Evolutionary conservation across 2,797 vertebrate genomes (phyloP).

Genomic region (Protosalanx chinensis): DNA sequence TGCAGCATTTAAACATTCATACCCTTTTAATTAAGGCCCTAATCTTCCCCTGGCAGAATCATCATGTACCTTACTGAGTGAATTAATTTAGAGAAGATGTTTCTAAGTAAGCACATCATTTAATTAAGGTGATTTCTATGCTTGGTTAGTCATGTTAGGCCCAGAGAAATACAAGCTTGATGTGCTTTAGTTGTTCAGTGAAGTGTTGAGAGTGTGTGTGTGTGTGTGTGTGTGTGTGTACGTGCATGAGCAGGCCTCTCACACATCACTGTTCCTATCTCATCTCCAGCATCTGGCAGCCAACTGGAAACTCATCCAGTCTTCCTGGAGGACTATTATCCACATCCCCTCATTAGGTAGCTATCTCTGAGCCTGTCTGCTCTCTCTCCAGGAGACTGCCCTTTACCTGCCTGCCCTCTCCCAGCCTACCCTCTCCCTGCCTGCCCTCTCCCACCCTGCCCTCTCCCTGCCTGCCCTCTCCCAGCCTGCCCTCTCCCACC

Average conservation of each 20-base stretch:
- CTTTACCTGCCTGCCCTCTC: slow-evolving; percentile 50
- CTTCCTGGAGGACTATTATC: slow-evolving; percentile 97
- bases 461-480: background rate
- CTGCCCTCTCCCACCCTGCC: background rate
- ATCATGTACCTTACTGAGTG: slow-evolving; percentile 98
- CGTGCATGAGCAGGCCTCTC: slow-evolving; percentile 64
- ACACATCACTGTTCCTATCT: slow-evolving; percentile 87
- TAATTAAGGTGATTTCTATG: slow-evolving; percentile 99
- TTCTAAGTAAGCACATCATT: slow-evolving; percentile 99
- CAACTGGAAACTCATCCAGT: slow-evolving; percentile 98
- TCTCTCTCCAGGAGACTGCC: too few relatives aligned
- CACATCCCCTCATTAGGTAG: slow-evolving; percentile 99
- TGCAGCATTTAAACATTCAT: slow-evolving; percentile 87
- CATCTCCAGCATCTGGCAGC: slow-evolving; percentile 96
- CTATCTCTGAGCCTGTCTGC: background rate
- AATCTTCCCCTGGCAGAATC: slow-evolving; percentile 98
- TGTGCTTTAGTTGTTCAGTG: slow-evolving; percentile 57
- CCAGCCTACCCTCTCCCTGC: slow-evolving; percentile 40
- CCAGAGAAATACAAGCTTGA: slow-evolving; percentile 77
- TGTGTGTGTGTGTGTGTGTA: slow-evolving; percentile 33
- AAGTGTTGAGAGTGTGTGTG: slow-evolving; percentile 19
- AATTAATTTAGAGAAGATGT: slow-evolving; percentile 99
- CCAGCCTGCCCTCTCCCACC: background rate
- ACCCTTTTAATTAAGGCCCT: slow-evolving; percentile 99
- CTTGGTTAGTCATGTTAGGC: slow-evolving; percentile 89